Evolutionary conservation across 2,888 invertebrate species (phyloP).

Genomic region (Augochlorella aurata): DNA sequence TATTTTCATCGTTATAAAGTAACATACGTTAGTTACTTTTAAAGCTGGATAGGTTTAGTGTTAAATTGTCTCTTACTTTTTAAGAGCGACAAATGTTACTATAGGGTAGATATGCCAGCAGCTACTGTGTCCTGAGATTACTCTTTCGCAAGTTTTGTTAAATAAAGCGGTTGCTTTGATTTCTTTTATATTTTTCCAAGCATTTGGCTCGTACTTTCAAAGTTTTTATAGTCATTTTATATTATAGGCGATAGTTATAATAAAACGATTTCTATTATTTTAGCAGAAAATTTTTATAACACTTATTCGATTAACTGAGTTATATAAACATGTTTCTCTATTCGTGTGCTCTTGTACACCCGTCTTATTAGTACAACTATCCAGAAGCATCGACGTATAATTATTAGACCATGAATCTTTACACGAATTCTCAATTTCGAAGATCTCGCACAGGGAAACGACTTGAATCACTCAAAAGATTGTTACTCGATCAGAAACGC

Average conservation of each 20-base stretch:
- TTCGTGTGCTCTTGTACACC: constrained; percentile 29
- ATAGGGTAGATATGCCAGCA: too few species aligned
- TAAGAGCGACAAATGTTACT: neutral
- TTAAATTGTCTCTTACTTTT: neutral
- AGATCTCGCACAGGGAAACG: neutral
- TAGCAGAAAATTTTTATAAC: constrained; percentile 7
- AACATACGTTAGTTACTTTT: too few species aligned
- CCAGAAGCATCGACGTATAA: constrained; percentile 17
- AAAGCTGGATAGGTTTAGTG: too few species aligned
- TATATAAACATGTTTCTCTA: constrained; percentile 38
- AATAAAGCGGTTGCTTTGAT: too few species aligned
- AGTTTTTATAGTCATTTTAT: neutral
- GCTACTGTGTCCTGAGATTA: too few species aligned
- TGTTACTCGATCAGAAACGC: neutral
- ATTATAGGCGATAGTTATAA: neutral
- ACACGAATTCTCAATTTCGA: neutral
- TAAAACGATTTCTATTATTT: neutral
- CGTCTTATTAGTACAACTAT: constrained; percentile 40
- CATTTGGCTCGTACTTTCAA: too few species aligned
- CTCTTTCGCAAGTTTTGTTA: too few species aligned
- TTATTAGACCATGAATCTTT: neutral
- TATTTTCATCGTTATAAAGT: too few species aligned
- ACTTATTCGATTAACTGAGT: constrained; percentile 44
- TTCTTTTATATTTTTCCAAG: too few species aligned
- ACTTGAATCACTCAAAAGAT: too few species aligned